A percentile compares a stretch with the other conserved stretches of the same genome.
Evolutionary conservation across 2,888 invertebrate species (phyloP).

Genomic region (Thymelicus acteon): DNA sequence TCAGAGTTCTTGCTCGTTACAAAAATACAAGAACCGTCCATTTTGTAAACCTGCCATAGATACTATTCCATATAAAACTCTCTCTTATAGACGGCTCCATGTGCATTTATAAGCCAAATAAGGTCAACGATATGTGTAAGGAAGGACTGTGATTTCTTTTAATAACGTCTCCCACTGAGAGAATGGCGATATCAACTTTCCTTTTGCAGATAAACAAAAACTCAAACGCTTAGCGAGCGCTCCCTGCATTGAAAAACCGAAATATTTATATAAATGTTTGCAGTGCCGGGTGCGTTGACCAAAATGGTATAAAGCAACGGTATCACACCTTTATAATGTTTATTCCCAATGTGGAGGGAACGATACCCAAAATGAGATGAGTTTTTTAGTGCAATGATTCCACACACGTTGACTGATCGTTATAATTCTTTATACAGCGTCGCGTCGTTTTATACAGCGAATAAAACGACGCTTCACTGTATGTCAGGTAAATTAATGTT

Average conservation of each 20-base stretch:
- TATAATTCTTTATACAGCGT: no score
- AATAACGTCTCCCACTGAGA: conserved; percentile 60
- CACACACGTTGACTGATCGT: background rate
- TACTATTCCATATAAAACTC: conserved; percentile 65
- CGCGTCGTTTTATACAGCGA: no score
- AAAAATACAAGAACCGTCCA: conserved; percentile 37
- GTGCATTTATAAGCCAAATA: conserved; percentile 71
- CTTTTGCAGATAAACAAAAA: conserved; percentile 78
- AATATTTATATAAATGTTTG: conserved; percentile 36
- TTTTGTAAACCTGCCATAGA: conserved; percentile 58
- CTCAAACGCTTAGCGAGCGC: conserved; percentile 39
- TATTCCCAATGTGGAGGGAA: background rate
- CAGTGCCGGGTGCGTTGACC: background rate
- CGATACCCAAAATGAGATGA: background rate
- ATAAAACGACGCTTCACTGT: no score
- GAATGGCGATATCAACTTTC: conserved; percentile 72
- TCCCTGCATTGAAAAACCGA: conserved; percentile 51
- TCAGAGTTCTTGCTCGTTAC: conserved; percentile 42
- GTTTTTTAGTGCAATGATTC: background rate
- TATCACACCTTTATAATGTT: background rate
- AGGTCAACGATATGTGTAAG: conserved; percentile 60
- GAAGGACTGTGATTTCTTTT: conserved; percentile 77
- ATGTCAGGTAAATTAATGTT: no score
- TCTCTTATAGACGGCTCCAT: conserved; percentile 58
- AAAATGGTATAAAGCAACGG: conserved; percentile 11